Base-by-base conservation (phyloP, 2,797 vertebrate genomes). In the Eleutherodactylus coqui region DNA sequence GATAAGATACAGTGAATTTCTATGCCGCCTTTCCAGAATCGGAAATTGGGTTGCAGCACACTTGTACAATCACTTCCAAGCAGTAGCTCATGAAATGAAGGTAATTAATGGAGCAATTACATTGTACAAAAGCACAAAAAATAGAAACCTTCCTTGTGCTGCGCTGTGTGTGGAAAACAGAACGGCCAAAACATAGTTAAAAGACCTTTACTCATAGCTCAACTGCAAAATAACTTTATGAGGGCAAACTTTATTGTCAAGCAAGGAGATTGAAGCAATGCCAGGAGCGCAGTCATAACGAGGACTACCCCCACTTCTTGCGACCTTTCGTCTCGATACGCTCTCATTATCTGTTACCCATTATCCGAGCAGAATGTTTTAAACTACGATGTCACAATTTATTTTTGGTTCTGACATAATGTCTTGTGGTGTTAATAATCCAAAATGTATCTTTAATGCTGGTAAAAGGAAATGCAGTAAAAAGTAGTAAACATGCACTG, bases 71-170 rank as follows among this genome's bases (percentile, higher is more conserved):
- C 64, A 72, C 67, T 72, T 27, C 80, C 53, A 82, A 51, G 45
- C 79, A 70, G 45, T 34, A 72, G 80, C 80, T 82, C 45, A 43
- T 41, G n/a, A 49, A 82, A 82, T 82, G 47, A 73, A 82, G 47
- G 49, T 70, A 82, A 82, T 82, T 82, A 82, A 73, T 82, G 80
- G 49, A 82, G 80, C 80, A 82, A 82, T 82, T 82, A 82, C 47
- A 82, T 27, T 73, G 80, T 82, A 82, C n/a, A 72, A 51, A 72
- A 72, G 67, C 47, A 55, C 34, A 38, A 67, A 82, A 53, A 55
- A 38, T 43, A 58, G 64, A 82, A 72, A 38, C 34, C 49, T 41
- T 51, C 67, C 67, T n/a, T 58, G 24, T 55, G 64, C 79, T 38
- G 17, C 9, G 2, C 29, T 19, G n/a, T 41, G 45, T n/a, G 51